These are phyloP conservation scores for Marmota monax DNA, from an alignment of 2,113 vertebrate genomes.

Conservation along the genomic window DNA sequence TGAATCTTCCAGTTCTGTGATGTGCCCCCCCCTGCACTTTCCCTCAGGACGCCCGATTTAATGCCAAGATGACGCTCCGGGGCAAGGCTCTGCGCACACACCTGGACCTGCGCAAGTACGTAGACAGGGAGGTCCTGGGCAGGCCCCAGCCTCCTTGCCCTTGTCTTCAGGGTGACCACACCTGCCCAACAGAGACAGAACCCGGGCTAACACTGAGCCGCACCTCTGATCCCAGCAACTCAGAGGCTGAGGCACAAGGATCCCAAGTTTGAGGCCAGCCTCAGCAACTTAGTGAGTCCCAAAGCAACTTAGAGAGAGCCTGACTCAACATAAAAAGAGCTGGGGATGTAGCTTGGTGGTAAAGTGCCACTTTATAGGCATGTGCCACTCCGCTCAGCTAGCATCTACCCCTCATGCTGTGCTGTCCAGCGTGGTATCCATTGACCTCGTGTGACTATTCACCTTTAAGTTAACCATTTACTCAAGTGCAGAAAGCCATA, in stretches of 20 bases:
- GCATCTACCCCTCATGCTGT: background rate
- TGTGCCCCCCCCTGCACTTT: no score
- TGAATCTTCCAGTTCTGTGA: background rate
- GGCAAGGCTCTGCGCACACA: constrained; percentile 91
- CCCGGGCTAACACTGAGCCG: background rate
- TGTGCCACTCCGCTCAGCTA: background rate
- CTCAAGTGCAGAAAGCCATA: background rate
- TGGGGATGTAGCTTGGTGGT: no score
- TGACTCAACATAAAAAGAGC: background rate
- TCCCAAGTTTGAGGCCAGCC: no score
- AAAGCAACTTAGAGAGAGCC: background rate
- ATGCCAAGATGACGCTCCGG: constrained; percentile 92
- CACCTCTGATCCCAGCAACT: background rate
- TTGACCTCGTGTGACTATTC: background rate
- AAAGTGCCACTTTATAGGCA: background rate
- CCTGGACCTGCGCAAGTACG: constrained; percentile 94
- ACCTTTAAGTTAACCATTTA: background rate
- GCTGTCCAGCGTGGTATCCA: background rate
- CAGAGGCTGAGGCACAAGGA: no score
- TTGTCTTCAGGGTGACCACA: no score
- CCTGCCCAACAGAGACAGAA: background rate
- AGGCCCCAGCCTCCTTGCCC: rapidly evolving
- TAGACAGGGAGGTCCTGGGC: background rate
- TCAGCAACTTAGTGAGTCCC: no score
- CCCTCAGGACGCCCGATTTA: constrained; percentile 92